A percentile compares a stretch with the other conserved stretches of the same genome.
Evolutionary conservation across 2,113 vertebrate species (phyloP).

Genomic region (mouse (Mus musculus)): GRCm39 chr10:89525001-89525500

Average conservation of each 20-base stretch:
- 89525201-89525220: background rate
- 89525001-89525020: background rate
- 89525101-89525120: background rate
- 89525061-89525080: background rate
- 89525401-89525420: background rate
- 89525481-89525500: background rate
- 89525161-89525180: background rate
- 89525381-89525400: background rate
- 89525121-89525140: background rate
- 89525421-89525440: background rate
- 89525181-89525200: background rate
- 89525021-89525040: background rate
- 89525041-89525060: background rate
- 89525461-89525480: too few species aligned
- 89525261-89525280: background rate
- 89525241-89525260: background rate
- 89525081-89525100: background rate
- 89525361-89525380: background rate
- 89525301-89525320: background rate
- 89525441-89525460: background rate
- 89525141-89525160: background rate
- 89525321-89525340: background rate
- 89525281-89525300: background rate
- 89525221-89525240: background rate
- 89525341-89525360: background rate